Conservation (phyloP, 2,113 vertebrate genomes). For the Vicugna pacos region DNA sequence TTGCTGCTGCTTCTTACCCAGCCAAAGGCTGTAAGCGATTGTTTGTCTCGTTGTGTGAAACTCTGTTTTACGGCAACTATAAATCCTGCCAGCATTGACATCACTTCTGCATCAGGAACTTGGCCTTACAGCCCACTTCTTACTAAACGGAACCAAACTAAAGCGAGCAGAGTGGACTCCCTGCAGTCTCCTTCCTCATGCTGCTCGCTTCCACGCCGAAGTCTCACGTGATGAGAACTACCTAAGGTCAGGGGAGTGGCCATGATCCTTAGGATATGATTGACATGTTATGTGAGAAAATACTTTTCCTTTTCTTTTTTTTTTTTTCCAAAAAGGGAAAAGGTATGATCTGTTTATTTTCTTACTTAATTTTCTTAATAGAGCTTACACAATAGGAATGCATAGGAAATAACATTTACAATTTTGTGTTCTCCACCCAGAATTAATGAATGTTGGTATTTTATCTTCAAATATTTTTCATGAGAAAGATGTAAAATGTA, state of each 20-base stretch:
- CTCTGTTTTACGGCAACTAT: background rate
- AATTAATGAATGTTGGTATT: background rate
- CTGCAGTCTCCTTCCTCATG: background rate
- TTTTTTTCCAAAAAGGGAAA: background rate
- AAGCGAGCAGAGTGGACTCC: background rate
- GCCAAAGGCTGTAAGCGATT: background rate
- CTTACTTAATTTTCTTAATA: background rate
- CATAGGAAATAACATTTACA: background rate
- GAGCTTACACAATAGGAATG: background rate
- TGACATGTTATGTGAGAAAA: background rate
- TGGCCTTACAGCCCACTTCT: background rate
- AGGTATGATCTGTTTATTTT: background rate
- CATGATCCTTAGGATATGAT: background rate
- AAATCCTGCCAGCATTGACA: background rate
- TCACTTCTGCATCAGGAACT: background rate
- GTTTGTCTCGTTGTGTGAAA: background rate
- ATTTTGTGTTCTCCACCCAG: background rate
- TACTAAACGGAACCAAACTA: background rate
- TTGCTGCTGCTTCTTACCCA: background rate
- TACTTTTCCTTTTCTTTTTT: background rate
- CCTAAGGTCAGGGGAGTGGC: background rate
- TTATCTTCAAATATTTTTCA: slow-evolving; percentile 5
- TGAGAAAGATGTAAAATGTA: background rate
- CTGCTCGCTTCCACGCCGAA: background rate
- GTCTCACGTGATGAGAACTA: background rate